Evolutionary conservation across 2,113 vertebrate genomes (phyloP).

Genomic region (Bos javanicus): DNA sequence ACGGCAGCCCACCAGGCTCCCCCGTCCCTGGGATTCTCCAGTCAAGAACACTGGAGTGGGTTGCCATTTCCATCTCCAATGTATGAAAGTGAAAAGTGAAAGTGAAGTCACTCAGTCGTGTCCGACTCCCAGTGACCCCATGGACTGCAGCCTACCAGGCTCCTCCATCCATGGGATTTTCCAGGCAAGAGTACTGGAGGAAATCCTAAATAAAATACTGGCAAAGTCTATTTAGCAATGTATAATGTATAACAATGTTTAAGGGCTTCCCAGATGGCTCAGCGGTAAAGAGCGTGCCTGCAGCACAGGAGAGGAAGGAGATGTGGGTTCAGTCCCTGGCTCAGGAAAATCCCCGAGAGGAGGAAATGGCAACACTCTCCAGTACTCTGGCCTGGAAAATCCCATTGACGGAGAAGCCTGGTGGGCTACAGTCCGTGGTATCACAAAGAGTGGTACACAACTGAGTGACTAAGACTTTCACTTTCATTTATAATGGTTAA

Average conservation of each 20-base stretch:
- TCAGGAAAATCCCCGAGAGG: neutral
- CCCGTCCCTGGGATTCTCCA: no score
- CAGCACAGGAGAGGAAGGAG: neutral
- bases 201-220: no score
- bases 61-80: no score
- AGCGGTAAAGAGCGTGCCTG: neutral
- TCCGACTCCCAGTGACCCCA: no score
- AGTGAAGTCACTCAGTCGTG: no score
- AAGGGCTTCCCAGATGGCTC: neutral
- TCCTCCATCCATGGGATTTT: no score
- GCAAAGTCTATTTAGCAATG: no score
- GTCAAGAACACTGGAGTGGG: no score
- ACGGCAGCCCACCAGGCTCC: no score
- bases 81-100: no score
- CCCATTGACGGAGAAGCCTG: neutral
- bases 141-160: no score
- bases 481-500: neutral
- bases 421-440: neutral
- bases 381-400: neutral
- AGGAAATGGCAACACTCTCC: neutral
- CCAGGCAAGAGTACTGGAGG: no score
- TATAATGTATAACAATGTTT: neutral
- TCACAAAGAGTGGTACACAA: neutral
- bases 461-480: neutral
- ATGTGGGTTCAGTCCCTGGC: neutral